phyloP scores from a whole-genome alignment of 2,797 vertebrate species.

The Lemur catta region DNA sequence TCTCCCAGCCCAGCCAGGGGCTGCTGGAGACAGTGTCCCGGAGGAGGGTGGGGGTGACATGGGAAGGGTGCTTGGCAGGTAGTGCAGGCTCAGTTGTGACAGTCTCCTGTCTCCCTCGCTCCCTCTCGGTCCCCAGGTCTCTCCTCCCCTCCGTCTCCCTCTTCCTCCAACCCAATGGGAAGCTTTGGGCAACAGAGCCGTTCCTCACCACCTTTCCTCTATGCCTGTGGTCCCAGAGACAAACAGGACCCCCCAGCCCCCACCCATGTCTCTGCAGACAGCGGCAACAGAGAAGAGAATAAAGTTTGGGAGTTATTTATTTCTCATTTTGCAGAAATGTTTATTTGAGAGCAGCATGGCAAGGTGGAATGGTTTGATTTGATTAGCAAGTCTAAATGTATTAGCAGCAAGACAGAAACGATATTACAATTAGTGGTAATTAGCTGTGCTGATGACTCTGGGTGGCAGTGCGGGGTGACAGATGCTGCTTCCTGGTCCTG shows the following conservation, averaged over 20 bases:
- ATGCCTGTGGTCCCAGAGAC: neutral
- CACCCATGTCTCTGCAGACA: neutral
- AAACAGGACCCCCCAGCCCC: neutral
- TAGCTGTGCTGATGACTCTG: slow-evolving; percentile 81
- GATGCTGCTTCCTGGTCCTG: slow-evolving; percentile 69
- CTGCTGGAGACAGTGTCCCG: neutral
- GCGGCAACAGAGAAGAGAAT: slow-evolving; percentile 13
- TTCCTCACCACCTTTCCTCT: neutral
- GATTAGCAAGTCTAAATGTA: slow-evolving; percentile 87
- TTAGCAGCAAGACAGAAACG: slow-evolving; percentile 84
- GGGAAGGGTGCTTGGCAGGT: neutral
- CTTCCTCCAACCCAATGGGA: neutral
- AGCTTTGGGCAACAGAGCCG: neutral
- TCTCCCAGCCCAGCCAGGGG: neutral
- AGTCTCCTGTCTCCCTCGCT: rapidly evolving
- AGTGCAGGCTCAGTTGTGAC: rapidly evolving
- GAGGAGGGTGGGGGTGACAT: too few species aligned
- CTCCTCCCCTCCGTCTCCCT: neutral
- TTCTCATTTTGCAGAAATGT: slow-evolving; percentile 77
- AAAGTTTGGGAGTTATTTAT: slow-evolving; percentile 62
- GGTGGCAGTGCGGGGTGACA: slow-evolving; percentile 69
- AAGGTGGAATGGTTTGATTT: slow-evolving; percentile 83
- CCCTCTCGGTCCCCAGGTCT: neutral
- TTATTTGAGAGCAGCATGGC: slow-evolving; percentile 75
- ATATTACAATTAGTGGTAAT: slow-evolving; percentile 84